Conservation (phyloP, 2,888 invertebrate species). For the Lasioglossum pauxillum region DNA sequence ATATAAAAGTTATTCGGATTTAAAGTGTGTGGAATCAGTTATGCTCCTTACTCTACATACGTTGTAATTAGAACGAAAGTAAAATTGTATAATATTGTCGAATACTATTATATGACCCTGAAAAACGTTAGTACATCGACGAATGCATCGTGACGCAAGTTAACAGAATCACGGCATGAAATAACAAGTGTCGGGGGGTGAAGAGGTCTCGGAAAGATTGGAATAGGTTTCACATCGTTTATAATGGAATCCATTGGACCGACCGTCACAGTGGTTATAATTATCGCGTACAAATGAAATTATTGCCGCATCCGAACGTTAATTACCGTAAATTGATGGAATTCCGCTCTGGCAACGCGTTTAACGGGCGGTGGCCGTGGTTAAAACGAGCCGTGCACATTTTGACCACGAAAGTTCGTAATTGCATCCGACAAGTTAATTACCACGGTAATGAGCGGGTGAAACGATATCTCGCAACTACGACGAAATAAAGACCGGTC, state of each 20-base stretch:
- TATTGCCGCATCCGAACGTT: constrained; percentile 67
- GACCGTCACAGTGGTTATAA: constrained; percentile 40
- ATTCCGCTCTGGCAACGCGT: constrained; percentile 64
- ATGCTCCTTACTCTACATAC: no score
- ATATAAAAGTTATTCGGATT: no score
- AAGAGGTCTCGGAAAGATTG: not conserved
- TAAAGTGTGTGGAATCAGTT: no score
- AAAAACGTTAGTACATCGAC: not conserved
- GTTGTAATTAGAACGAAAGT: not conserved
- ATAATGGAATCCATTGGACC: not conserved
- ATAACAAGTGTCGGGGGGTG: not conserved
- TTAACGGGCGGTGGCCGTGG: constrained; percentile 62
- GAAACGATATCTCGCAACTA: constrained; percentile 66
- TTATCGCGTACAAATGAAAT: constrained; percentile 69
- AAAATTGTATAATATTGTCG: not conserved
- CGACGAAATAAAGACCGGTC: constrained; percentile 48
- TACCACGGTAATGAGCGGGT: constrained; percentile 65
- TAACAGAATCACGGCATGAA: not conserved
- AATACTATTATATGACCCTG: not conserved
- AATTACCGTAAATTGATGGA: constrained; percentile 71
- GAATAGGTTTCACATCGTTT: constrained; percentile 3
- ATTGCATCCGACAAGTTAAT: constrained; percentile 72
- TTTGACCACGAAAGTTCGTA: constrained; percentile 72
- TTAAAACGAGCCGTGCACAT: constrained; percentile 57
- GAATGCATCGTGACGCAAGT: not conserved